A percentile compares a stretch with the other conserved stretches of the same genome.
phyloP scores from a whole-genome alignment of 2,888 invertebrate genomes.

The Phyllotreta cruciferae region DNA sequence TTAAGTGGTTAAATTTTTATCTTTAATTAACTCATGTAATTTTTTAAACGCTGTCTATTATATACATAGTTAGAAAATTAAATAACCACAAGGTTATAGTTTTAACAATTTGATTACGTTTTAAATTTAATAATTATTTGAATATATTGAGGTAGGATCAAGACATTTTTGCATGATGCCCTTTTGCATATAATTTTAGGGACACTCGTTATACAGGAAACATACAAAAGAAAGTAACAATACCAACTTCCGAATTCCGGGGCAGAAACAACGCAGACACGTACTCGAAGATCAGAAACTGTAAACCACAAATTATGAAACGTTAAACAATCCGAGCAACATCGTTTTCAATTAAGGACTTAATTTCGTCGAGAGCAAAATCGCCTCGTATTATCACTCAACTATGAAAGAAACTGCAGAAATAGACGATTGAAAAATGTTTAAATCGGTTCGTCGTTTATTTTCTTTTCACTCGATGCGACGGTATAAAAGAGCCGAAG shows the following conservation, averaged over 20 bases:
- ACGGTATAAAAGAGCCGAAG: constrained; percentile 24
- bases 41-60: no score
- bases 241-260: constrained; percentile 15
- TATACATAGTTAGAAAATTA: no score
- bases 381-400: constrained; percentile 17
- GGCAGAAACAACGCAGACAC: not conserved
- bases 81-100: no score
- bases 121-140: no score
- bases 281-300: constrained; percentile 2
- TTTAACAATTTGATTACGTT: no score
- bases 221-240: constrained; percentile 7
- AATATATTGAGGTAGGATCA: no score
- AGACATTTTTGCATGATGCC: no score
- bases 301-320: constrained; percentile 11
- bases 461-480: constrained; percentile 21
- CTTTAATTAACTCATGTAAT: no score
- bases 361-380: constrained; percentile 5
- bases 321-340: constrained; percentile 1
- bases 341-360: constrained; percentile 8
- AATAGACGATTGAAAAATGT: constrained; percentile 17
- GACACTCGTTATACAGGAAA: no score
- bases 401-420: constrained; percentile 9
- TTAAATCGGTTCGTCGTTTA: constrained; percentile 6
- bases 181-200: no score
- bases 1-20: no score